Conservation (phyloP, 2,888 invertebrate species). For the Listrodromus nycthemerus region DNA sequence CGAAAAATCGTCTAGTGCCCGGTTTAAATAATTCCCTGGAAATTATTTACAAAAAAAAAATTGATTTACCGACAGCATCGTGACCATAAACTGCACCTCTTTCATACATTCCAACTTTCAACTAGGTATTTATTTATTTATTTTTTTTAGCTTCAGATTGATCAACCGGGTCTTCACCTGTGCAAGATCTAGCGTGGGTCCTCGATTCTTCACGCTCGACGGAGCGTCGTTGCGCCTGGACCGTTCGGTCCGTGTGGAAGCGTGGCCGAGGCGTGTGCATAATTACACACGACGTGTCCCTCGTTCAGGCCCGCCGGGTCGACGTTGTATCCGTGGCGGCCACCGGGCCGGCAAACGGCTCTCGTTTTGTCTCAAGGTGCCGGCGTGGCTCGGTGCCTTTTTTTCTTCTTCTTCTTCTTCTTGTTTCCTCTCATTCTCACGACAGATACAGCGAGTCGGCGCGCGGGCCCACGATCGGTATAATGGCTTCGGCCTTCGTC, state of each 20-base stretch:
- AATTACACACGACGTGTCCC: constrained; percentile 37
- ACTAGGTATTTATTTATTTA: neutral
- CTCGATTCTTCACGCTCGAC: constrained; percentile 75
- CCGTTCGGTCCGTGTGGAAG: constrained; percentile 30
- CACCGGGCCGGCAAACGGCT: constrained; percentile 60
- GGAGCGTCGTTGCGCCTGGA: constrained; percentile 70
- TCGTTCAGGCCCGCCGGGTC: constrained; percentile 10
- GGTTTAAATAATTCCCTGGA: too few relatives aligned
- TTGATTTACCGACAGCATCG: neutral
- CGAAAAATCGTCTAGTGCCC: too few relatives aligned
- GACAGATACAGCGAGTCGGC: constrained; percentile 65
- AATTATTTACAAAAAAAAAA: neutral
- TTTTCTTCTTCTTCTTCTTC: constrained; percentile 63
- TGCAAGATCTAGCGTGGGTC: constrained; percentile 74
- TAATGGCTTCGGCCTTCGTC: constrained; percentile 78
- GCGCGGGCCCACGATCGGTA: constrained; percentile 37
- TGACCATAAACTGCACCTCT: neutral
- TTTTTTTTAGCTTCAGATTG: constrained; percentile 41
- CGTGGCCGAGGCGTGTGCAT: constrained; percentile 42
- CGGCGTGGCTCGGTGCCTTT: constrained; percentile 55
- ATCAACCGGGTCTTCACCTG: constrained; percentile 69
- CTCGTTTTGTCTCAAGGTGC: constrained; percentile 70
- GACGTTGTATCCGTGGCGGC: constrained; percentile 34
- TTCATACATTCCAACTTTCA: neutral
- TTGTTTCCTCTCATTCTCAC: constrained; percentile 72